phyloP scores from a whole-genome alignment of 2,113 vertebrate species.

The Craseonycteris thonglongyai region DNA sequence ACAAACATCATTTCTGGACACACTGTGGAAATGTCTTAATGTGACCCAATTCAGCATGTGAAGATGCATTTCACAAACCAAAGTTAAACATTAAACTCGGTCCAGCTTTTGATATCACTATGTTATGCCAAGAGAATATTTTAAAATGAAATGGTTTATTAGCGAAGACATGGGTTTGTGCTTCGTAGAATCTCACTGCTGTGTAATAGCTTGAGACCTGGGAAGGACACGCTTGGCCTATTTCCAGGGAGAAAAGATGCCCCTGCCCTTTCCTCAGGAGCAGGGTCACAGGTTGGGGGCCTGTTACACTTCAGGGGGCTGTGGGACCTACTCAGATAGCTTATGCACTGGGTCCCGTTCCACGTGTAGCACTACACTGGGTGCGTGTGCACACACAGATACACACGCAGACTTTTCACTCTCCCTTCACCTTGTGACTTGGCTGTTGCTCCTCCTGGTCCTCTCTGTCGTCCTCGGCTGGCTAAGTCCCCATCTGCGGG shows the following conservation, averaged over 20 bases:
- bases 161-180: no score
- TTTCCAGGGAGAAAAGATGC: background rate
- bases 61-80: background rate
- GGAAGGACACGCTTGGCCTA: rapidly evolving
- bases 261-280: rapidly evolving
- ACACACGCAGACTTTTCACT: background rate
- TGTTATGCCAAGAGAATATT: background rate
- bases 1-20: background rate
- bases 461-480: conserved; percentile 82
- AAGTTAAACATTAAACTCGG: background rate
- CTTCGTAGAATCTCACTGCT: background rate
- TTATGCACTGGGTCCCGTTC: rapidly evolving
- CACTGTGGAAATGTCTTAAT: background rate
- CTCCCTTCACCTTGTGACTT: conserved; percentile 77
- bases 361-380: background rate
- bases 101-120: background rate
- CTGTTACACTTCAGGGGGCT: no score
- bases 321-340: no score
- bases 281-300: no score
- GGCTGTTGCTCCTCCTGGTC: conserved; percentile 4
- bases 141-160: background rate
- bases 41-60: background rate
- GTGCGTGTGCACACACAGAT: rapidly evolving
- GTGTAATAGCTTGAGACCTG: no score
- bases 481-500: conserved; percentile 67